A percentile compares a stretch with the other conserved stretches of the same genome.
Conservation (phyloP, 2,113 vertebrate genomes). For the Panurus biarmicus region DNA sequence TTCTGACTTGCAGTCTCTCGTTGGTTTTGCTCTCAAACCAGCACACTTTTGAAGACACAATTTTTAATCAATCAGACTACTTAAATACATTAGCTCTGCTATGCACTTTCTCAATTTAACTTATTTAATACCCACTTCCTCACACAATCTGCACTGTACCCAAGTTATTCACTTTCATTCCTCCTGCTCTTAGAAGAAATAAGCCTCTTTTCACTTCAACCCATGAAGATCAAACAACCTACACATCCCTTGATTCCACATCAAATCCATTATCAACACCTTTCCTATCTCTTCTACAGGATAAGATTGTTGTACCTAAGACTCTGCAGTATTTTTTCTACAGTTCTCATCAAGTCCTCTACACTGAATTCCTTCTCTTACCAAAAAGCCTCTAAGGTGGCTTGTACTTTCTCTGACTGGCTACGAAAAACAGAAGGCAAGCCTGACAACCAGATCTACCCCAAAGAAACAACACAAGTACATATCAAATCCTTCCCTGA, state of each 20-base stretch:
- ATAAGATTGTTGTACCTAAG: not conserved
- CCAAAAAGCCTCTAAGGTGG: not conserved
- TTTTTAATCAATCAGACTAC: rapidly evolving
- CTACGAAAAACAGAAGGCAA: not conserved
- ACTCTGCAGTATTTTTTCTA: not conserved
- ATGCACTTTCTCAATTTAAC: not conserved
- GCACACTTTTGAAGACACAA: not conserved
- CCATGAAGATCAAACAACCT: not conserved
- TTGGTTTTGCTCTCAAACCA: too few species aligned
- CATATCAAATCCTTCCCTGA: not conserved
- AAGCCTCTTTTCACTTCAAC: not conserved
- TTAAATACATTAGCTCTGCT: not conserved
- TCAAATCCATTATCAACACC: not conserved
- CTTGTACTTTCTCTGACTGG: not conserved
- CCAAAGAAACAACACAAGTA: not conserved
- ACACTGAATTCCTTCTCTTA: not conserved
- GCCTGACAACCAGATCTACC: not conserved
- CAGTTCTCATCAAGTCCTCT: not conserved
- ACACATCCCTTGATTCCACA: not conserved
- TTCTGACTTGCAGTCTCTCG: too few species aligned
- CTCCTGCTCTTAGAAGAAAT: not conserved
- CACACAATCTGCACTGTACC: not conserved
- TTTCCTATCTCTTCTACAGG: not conserved
- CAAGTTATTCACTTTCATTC: not conserved
- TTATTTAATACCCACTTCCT: not conserved